These are phyloP conservation scores for Silvanus unidentatus DNA, from an alignment of 2,888 invertebrate genomes.

Conservation along the genomic window DNA sequence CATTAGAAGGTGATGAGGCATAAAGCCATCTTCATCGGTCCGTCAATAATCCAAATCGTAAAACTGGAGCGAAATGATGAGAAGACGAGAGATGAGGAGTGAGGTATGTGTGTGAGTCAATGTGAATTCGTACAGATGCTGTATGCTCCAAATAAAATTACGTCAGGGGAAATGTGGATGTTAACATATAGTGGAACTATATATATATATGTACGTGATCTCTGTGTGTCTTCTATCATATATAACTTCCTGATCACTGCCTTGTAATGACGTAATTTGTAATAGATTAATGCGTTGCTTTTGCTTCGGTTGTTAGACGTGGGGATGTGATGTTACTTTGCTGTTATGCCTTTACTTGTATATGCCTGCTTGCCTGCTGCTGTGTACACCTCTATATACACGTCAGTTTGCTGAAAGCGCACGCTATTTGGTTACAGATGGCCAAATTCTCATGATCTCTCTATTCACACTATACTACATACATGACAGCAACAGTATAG, in stretches of 20 bases:
- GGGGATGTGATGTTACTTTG: slow-evolving; percentile 28
- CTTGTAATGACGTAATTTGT: slow-evolving; percentile 45
- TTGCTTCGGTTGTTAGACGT: slow-evolving; percentile 12
- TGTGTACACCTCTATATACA: slow-evolving; percentile 23
- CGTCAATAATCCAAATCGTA: slow-evolving; percentile 22
- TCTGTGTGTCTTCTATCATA: slow-evolving; percentile 20
- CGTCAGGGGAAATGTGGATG: slow-evolving; percentile 8
- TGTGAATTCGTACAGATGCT: slow-evolving; percentile 32
- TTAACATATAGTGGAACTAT: too few relatives aligned
- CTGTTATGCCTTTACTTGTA: slow-evolving; percentile 9
- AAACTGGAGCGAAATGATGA: too few relatives aligned
- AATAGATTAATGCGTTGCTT: slow-evolving; percentile 41
- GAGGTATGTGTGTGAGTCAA: slow-evolving; percentile 37
- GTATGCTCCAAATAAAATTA: slow-evolving; percentile 13
- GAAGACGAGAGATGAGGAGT: too few relatives aligned
- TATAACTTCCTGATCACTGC: slow-evolving; percentile 45
- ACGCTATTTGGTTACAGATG: slow-evolving; percentile 36
- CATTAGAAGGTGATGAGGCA: slow-evolving; percentile 33
- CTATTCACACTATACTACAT: slow-evolving; percentile 1
- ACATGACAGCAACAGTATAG: slow-evolving; percentile 24
- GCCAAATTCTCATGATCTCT: slow-evolving; percentile 29
- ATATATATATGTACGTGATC: background rate
- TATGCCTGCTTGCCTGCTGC: background rate
- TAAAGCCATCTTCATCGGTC: slow-evolving; percentile 33
- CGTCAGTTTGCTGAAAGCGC: slow-evolving; percentile 32